Conservation (phyloP, 2,888 invertebrate genomes). For the Thereva unica region DNA sequence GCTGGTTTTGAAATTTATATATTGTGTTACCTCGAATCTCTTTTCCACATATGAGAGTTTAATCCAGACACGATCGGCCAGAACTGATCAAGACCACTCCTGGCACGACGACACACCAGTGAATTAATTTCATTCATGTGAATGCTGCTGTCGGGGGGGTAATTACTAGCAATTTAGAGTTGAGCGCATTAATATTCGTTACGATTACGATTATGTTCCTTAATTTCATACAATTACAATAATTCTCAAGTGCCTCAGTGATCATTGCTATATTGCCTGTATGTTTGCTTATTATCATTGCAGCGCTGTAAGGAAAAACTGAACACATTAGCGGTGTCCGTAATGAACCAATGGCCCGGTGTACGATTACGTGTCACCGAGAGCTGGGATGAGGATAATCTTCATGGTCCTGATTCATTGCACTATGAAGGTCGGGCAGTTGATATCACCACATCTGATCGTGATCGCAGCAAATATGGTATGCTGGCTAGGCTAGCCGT, state of each 20-base stretch:
- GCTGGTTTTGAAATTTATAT: too few species aligned
- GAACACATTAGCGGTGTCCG: constrained; percentile 90
- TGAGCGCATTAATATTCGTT: constrained; percentile 20
- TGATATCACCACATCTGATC: constrained; percentile 92
- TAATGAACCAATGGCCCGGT: constrained; percentile 99
- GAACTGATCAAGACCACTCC: too few species aligned
- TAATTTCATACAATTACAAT: constrained; percentile 33
- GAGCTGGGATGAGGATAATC: constrained; percentile 92
- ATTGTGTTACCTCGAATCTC: too few species aligned
- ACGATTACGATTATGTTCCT: constrained; percentile 28
- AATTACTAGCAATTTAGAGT: constrained; percentile 29
- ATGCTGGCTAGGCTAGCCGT: constrained; percentile 94
- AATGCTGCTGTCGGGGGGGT: too few species aligned
- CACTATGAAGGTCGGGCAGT: constrained; percentile 98
- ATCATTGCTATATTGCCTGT: constrained; percentile 24
- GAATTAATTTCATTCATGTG: neutral
- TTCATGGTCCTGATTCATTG: constrained; percentile 72
- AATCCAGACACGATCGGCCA: too few species aligned
- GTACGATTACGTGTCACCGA: constrained; percentile 89
- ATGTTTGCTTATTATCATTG: constrained; percentile 55
- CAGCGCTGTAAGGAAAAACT: constrained; percentile 96
- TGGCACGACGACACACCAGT: neutral
- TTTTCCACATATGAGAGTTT: too few species aligned
- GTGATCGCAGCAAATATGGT: constrained; percentile 91
- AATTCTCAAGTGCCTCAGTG: constrained; percentile 2